A percentile compares a stretch with the other conserved stretches of the same genome.
Conservation (phyloP, 2,797 vertebrate genomes). For the Hippopotamyrus pictus region DNA sequence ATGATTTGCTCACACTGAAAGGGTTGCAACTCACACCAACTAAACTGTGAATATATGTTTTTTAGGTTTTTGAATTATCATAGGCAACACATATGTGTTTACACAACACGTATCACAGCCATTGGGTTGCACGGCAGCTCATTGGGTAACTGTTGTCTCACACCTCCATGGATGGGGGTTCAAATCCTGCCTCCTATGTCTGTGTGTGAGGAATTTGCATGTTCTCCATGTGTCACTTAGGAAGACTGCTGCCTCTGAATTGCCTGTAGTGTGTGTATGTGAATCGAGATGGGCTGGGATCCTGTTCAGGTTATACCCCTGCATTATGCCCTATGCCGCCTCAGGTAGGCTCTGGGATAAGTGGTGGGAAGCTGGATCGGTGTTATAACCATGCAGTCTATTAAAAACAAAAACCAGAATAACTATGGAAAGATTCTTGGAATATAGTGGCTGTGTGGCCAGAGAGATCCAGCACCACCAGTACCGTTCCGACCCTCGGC, state of each 20-base stretch:
- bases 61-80: background rate
- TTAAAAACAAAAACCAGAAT: background rate
- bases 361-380: background rate
- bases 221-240: background rate
- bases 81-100: slow-evolving; percentile 6
- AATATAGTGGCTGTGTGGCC: background rate
- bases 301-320: background rate
- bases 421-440: background rate
- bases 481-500: background rate
- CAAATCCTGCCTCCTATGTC: background rate
- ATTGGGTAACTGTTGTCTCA: background rate
- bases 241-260: background rate
- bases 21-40: background rate
- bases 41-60: slow-evolving; percentile 2
- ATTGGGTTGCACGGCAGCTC: background rate
- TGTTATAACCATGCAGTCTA: background rate
- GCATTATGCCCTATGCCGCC: background rate
- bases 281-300: background rate
- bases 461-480: background rate
- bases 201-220: background rate
- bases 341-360: background rate
- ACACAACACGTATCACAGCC: background rate
- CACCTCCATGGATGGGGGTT: slow-evolving; percentile 6
- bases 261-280: background rate
- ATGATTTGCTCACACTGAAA: slow-evolving; percentile 4